Evolutionary conservation across 2,888 invertebrate genomes (phyloP).

Genomic region (Cryptocephalus primarius): DNA sequence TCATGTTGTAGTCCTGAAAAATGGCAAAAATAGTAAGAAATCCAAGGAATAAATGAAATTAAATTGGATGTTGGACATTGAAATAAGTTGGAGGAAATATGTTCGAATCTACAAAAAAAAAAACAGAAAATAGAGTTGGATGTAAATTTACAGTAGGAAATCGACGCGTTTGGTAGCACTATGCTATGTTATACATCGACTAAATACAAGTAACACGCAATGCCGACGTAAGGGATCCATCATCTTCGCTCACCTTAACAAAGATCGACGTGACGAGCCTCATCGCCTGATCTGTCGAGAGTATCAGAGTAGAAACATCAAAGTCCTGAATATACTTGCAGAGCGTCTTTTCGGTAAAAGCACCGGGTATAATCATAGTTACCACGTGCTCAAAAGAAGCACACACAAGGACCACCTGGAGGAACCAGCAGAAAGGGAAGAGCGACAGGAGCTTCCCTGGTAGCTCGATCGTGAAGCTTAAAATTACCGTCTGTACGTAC

Average conservation of each 20-base stretch:
- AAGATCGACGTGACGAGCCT: constrained; percentile 8
- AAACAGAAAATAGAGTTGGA: no score
- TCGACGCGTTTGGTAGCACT: no score
- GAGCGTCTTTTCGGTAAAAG: constrained; percentile 22
- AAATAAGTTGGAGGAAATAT: no score
- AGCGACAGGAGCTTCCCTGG: constrained; percentile 24
- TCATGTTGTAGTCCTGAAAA: constrained; percentile 26
- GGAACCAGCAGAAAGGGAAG: constrained; percentile 25
- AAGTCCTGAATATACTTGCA: constrained; percentile 29
- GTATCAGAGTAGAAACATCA: constrained; percentile 21
- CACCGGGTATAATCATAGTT: constrained; percentile 20
- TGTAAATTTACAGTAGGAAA: no score
- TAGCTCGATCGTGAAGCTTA: constrained; percentile 16
- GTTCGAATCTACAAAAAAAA: no score
- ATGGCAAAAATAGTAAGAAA: no score
- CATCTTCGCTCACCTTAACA: no score
- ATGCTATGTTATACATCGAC: no score
- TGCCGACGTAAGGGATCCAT: no score
- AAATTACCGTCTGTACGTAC: constrained; percentile 16
- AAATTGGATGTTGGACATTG: no score
- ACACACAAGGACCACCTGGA: constrained; percentile 24
- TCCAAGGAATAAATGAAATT: no score
- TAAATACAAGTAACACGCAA: no score
- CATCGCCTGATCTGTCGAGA: constrained; percentile 23
- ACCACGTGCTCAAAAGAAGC: constrained; percentile 20